These are phyloP conservation scores for Lagorchestes hirsutus DNA, from an alignment of 2,797 vertebrate species.

Conservation along the genomic window DNA sequence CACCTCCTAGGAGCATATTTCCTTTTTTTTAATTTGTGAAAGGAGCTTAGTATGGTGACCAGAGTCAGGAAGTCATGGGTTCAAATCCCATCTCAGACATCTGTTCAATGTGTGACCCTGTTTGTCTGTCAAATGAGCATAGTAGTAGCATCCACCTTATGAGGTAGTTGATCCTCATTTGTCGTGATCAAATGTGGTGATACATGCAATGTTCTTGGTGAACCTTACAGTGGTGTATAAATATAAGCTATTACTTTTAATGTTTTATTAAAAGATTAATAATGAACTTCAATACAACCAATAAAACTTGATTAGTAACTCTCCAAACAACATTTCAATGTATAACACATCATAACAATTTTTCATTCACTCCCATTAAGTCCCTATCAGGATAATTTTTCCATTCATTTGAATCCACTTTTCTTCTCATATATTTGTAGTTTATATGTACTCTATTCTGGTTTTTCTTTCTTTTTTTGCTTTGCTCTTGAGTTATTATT, in stretches of 20 bases:
- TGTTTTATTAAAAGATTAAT: neutral
- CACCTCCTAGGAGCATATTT: conserved; percentile 24
- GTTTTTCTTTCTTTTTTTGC: neutral
- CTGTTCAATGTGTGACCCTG: neutral
- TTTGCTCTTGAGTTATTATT: neutral
- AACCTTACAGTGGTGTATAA: neutral
- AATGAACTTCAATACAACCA: neutral
- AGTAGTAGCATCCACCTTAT: neutral
- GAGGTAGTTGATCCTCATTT: neutral
- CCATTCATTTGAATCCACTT: neutral
- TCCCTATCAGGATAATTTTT: neutral
- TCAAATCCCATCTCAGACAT: neutral
- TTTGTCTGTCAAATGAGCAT: neutral
- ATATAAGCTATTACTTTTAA: neutral
- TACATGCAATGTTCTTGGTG: neutral
- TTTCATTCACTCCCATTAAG: neutral
- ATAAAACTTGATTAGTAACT: neutral
- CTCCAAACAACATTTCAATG: neutral
- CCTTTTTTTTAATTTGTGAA: neutral
- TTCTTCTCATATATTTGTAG: neutral
- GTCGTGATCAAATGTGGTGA: neutral
- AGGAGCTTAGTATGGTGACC: neutral
- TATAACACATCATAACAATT: neutral
- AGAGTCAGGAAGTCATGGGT: neutral
- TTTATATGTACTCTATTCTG: neutral